Conservation (phyloP, 2,797 vertebrate species). For the Vespertilio murinus region DNA sequence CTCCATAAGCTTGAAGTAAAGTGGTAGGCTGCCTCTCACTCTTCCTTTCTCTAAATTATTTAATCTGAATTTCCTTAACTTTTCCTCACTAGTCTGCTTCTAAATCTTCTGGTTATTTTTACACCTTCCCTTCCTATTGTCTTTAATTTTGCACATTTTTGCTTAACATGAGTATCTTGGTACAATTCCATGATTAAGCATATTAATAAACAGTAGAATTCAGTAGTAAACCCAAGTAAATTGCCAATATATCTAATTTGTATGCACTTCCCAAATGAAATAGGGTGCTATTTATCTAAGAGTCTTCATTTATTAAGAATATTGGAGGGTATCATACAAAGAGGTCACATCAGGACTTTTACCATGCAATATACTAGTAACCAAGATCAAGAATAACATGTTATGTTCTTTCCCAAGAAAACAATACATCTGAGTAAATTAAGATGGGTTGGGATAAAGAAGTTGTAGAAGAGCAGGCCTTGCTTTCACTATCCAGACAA, state of each 20-base stretch:
- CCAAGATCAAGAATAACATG: not conserved
- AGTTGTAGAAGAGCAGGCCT: not conserved
- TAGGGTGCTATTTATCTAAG: not conserved
- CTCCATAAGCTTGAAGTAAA: not conserved
- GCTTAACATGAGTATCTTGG: not conserved
- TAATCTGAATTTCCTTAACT: constrained; percentile 3
- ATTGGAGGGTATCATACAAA: not conserved
- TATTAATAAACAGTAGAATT: not conserved
- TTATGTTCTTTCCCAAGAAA: not conserved
- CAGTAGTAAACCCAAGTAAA: not conserved
- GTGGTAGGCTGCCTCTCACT: not conserved
- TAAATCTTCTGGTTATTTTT: not conserved
- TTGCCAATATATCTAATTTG: not conserved
- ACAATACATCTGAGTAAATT: not conserved
- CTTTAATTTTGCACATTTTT: not conserved
- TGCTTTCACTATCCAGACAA: not conserved
- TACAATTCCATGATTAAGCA: not conserved
- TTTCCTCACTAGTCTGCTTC: not conserved
- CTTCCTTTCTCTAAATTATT: not conserved
- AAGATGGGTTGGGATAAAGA: not conserved
- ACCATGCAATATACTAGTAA: not conserved
- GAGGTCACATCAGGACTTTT: not conserved
- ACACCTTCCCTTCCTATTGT: not conserved
- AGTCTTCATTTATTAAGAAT: not conserved
- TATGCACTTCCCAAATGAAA: not conserved